A percentile compares a stretch with the other conserved stretches of the same genome.
phyloP scores from a whole-genome alignment of 2,113 vertebrate species.

The Mesitornis unicolor region DNA sequence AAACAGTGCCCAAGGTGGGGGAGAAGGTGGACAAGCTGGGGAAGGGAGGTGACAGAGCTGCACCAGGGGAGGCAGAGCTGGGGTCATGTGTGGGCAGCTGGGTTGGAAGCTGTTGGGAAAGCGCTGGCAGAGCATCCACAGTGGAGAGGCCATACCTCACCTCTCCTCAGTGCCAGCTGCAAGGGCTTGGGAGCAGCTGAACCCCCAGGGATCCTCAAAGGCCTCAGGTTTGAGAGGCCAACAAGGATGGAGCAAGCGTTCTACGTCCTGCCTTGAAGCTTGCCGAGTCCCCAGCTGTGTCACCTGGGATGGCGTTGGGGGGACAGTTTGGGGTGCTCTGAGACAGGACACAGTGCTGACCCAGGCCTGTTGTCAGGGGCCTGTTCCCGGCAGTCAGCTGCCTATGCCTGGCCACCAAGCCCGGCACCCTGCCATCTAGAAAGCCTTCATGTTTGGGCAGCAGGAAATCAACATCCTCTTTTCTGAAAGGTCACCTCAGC shows the following conservation, averaged over 20 bases:
- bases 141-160: background rate
- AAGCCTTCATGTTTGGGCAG: background rate
- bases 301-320: accelerated
- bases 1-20: accelerated
- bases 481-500: background rate
- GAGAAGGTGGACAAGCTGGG: background rate
- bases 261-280: accelerated
- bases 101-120: background rate
- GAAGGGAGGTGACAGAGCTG: accelerated
- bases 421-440: background rate
- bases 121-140: accelerated
- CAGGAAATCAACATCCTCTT: background rate
- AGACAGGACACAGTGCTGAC: accelerated
- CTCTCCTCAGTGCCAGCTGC: background rate
- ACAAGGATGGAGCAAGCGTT: accelerated
- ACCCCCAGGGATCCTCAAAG: background rate
- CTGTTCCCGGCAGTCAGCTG: background rate
- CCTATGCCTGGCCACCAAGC: background rate
- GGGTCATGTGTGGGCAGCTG: background rate
- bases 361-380: background rate
- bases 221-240: background rate
- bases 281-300: accelerated
- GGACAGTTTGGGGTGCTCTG: background rate
- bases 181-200: accelerated
- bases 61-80: background rate